Conservation (phyloP, 2,113 vertebrate genomes). For the Laterallus jamaicensis region DNA sequence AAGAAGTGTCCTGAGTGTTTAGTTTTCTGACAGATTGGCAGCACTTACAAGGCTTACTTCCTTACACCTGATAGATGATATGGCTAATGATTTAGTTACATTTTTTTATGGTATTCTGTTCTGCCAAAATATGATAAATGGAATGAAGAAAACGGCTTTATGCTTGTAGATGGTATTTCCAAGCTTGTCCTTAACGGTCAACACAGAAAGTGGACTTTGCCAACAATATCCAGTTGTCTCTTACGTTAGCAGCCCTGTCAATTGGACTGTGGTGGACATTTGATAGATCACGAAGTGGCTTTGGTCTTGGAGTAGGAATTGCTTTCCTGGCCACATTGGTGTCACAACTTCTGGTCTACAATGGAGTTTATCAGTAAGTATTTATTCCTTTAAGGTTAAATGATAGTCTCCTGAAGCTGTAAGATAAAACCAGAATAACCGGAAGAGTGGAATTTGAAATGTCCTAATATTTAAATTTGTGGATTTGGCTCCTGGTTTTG, state of each 20-base stretch:
- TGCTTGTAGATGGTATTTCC: neutral
- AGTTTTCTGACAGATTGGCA: neutral
- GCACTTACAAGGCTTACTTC: neutral
- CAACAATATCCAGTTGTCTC: slow-evolving; percentile 94
- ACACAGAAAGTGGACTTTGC: slow-evolving; percentile 96
- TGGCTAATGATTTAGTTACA: neutral
- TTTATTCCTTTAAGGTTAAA: neutral
- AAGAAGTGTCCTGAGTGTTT: neutral
- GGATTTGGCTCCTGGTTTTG: neutral
- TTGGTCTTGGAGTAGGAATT: slow-evolving; percentile 90
- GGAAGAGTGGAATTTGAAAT: neutral
- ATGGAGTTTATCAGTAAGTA: slow-evolving; percentile 95
- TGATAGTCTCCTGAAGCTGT: neutral
- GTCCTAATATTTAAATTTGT: neutral
- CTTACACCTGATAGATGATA: neutral
- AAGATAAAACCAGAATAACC: neutral
- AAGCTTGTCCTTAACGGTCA: slow-evolving; percentile 78
- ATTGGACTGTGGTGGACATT: slow-evolving; percentile 98
- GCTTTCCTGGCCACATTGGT: slow-evolving; percentile 88
- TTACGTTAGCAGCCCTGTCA: slow-evolving; percentile 93
- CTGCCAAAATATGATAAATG: neutral
- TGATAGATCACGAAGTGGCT: slow-evolving; percentile 92
- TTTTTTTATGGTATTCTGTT: neutral
- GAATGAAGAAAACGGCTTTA: neutral
- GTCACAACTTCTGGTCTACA: slow-evolving; percentile 93